phyloP scores from a whole-genome alignment of 1,140 invertebrate species.

The Coboldia fuscipes region DNA sequence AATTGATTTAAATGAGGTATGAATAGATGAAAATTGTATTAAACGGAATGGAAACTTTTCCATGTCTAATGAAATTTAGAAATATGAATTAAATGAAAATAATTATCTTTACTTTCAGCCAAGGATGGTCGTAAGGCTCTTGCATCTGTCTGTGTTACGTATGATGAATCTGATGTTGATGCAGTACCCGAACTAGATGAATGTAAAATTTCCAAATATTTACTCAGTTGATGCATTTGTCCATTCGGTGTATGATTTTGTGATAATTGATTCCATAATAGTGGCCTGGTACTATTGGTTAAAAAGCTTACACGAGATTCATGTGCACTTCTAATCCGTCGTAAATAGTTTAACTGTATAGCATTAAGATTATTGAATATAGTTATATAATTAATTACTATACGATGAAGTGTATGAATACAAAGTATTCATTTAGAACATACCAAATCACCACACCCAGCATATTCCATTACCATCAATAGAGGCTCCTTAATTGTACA shows the following conservation, averaged over 20 bases:
- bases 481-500: constrained; percentile 44
- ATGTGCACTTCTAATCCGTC: neutral
- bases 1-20: no score
- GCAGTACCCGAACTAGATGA: no score
- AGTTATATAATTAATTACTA: neutral
- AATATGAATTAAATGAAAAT: neutral
- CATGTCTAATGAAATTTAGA: neutral
- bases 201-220: constrained; percentile 5
- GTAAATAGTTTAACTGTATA: constrained; percentile 1
- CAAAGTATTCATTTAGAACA: constrained; percentile 25
- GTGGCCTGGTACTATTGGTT: neutral
- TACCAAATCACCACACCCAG: constrained; percentile 56
- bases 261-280: constrained; percentile 2
- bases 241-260: neutral
- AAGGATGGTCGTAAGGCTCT: constrained; percentile 10
- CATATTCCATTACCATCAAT: constrained; percentile 58
- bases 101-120: constrained; percentile 13
- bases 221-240: neutral
- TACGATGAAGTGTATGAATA: neutral
- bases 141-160: constrained; percentile 5
- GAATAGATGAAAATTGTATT: no score
- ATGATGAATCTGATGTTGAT: constrained; percentile 2
- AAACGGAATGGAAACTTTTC: no score
- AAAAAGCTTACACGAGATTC: neutral
- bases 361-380: neutral